Evolutionary conservation across 2,888 invertebrate genomes (phyloP).

Genomic region (Callyntrura guangdongensis): DNA sequence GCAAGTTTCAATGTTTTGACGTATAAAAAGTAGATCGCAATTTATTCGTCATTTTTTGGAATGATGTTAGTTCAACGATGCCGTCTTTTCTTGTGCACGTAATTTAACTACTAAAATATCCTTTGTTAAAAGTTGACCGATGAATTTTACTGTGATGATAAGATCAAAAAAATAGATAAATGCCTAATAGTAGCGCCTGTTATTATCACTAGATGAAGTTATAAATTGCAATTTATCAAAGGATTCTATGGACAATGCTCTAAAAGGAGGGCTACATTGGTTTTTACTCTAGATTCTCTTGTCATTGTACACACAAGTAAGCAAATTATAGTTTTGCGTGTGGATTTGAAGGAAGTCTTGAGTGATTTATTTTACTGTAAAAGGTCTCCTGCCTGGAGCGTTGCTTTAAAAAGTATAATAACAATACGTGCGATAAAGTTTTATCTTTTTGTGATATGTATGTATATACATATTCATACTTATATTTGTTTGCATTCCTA

Average conservation of each 20-base stretch:
- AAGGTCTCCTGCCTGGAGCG: slow-evolving; percentile 60
- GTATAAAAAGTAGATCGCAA: too few species aligned
- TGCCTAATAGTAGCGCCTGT: too few species aligned
- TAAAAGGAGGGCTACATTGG: background rate
- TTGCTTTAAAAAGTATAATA: background rate
- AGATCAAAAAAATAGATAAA: background rate
- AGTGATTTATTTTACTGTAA: slow-evolving; percentile 65
- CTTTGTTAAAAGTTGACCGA: background rate
- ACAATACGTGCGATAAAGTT: too few species aligned
- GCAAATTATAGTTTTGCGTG: too few species aligned
- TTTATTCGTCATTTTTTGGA: too few species aligned
- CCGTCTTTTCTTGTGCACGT: too few species aligned
- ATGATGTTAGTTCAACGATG: too few species aligned
- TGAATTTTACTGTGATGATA: background rate
- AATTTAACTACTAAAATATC: too few species aligned
- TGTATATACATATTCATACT: too few species aligned
- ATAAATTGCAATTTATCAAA: slow-evolving; percentile 57
- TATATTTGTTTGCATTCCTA: too few species aligned
- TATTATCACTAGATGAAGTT: slow-evolving; percentile 30
- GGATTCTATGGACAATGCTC: slow-evolving; percentile 52
- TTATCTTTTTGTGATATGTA: too few species aligned
- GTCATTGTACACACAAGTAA: background rate
- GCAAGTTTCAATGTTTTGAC: too few species aligned
- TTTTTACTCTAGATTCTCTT: background rate
- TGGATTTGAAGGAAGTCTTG: background rate